Percentiles rank a stretch among this genome's conserved stretches.
These are phyloP conservation scores for Melolontha melolontha DNA, from an alignment of 2,888 invertebrate species.

Conservation along the genomic window DNA sequence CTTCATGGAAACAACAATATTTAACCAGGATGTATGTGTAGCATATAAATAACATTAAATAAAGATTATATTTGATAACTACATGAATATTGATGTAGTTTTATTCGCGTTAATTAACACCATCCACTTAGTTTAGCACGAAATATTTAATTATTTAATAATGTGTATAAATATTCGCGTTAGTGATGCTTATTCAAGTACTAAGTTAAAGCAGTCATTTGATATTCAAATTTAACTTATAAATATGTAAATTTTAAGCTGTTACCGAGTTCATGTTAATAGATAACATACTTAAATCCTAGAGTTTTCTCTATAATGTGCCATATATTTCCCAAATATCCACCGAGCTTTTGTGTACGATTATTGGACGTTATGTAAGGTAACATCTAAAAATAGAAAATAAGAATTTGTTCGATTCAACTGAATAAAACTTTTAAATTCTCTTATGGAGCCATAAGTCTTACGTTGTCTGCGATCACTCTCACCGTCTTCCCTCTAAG, in stretches of 20 bases:
- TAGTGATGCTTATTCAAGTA: no score
- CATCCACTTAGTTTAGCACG: no score
- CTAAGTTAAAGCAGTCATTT: no score
- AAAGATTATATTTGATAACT: no score
- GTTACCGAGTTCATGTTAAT: background rate
- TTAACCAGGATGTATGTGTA: no score
- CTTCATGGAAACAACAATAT: no score
- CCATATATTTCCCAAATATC: conserved; percentile 65
- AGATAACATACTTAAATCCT: conserved; percentile 60
- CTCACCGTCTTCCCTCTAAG: conserved; percentile 57
- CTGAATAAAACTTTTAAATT: background rate
- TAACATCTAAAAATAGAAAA: conserved; percentile 56
- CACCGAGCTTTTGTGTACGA: conserved; percentile 56
- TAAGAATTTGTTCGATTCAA: conserved; percentile 11
- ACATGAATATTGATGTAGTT: no score
- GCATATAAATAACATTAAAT: no score
- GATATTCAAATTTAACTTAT: background rate
- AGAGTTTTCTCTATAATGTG: conserved; percentile 58
- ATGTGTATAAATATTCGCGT: no score
- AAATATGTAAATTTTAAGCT: conserved; percentile 1
- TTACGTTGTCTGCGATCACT: conserved; percentile 59
- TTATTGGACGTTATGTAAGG: conserved; percentile 60
- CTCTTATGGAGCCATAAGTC: conserved; percentile 39
- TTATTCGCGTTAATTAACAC: no score
- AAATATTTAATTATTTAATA: no score